Conservation (phyloP, 2,113 vertebrate genomes). For the Saccopteryx bilineata region DNA sequence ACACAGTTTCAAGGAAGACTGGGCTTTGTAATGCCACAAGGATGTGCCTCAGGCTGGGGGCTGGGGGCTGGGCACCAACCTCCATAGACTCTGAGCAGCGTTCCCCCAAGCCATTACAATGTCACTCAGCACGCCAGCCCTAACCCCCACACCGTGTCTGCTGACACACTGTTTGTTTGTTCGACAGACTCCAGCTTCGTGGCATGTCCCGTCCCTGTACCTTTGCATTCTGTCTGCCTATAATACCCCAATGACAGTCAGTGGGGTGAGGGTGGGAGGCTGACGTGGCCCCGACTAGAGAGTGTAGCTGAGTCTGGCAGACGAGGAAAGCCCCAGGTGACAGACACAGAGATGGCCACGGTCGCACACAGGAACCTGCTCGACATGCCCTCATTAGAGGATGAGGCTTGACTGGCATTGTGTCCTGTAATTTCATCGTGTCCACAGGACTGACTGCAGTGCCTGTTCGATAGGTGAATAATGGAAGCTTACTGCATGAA, state of each 20-base stretch:
- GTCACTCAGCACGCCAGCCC: conserved; percentile 38
- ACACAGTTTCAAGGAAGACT: conserved; percentile 53
- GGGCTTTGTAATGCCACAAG: conserved; percentile 51
- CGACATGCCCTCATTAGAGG: background rate
- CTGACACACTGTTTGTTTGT: conserved; percentile 59
- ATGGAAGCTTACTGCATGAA: background rate
- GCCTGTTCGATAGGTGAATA: background rate
- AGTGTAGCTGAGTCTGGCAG: background rate
- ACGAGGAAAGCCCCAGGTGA: background rate
- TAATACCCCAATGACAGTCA: conserved; percentile 22
- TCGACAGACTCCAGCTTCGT: background rate
- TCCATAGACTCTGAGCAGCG: background rate
- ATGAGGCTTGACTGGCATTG: background rate
- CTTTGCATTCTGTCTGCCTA: background rate
- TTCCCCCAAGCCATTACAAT: conserved; percentile 4
- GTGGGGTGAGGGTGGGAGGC: background rate
- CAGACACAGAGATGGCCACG: background rate
- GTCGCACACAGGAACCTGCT: too few species aligned
- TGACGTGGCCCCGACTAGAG: background rate
- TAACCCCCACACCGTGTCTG: background rate
- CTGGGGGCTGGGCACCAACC: background rate
- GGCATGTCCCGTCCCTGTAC: background rate
- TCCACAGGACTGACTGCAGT: background rate
- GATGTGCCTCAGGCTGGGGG: background rate
- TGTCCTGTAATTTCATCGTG: background rate